Evolutionary conservation across 2,797 vertebrate genomes (phyloP), one percentile per base, ranked within the genome.

Genomic region (Etheostoma perlongum): DNA sequence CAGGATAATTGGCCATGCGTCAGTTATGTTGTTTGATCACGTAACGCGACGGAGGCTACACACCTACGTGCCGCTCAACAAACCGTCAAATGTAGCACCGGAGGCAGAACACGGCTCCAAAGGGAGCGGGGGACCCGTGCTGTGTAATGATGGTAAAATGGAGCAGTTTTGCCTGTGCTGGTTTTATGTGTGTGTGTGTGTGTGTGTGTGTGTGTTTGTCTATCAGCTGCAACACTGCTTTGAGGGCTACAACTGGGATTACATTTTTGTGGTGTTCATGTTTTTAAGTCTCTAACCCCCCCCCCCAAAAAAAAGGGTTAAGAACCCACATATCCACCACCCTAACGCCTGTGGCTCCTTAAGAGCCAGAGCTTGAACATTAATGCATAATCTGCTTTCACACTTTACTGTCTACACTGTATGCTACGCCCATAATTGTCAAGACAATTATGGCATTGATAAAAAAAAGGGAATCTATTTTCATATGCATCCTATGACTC

Each of bases 31-130:
- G 87, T 93, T 94, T 95, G 93, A 95, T 94, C 92, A 92, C 91
- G 85, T 88, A 91, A 89, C 84, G 84, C 80, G 89, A 87, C 78
- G 85, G 89, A 90, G 91, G 91, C 92, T 93, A 91, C 91, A 94
- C 92, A 94, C 91, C 90, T 93, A 95, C 92, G 86, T 91, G 90
- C 89, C 85, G 91, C 91, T 94, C 93, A 92, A 91, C 92, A 95
- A 94, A 94, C 92, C 93, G 93, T 95, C 92, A 94, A 93, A 95
- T 94, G 92, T 93, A 94, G 91, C 93, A 95, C 92, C 91, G 92
- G 89, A 93, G 92, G 93, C 93, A 91, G 90, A 93, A 91, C 91
- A 93, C 85, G 85, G 90, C 91, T 91, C 93, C 93, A 91, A 94
- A 94, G 94, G 93, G 92, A 92, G 91, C 91, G 78, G 87, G 91